Evolutionary conservation across 2,113 vertebrate species (phyloP).

Genomic region (Fulica atra): DNA sequence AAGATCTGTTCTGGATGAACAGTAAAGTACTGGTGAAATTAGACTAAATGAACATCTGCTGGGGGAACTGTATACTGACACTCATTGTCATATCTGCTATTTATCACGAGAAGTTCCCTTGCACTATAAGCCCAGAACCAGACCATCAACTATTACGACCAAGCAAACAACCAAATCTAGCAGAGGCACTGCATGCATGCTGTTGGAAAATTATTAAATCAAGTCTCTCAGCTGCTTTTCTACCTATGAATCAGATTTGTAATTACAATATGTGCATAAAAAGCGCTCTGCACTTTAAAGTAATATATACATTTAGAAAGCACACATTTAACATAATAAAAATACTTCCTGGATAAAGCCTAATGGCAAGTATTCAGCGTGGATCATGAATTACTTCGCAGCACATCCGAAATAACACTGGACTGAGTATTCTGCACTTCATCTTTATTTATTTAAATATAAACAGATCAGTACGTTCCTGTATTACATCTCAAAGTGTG

Average conservation of each 20-base stretch:
- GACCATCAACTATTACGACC: constrained; percentile 20
- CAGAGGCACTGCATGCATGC: neutral
- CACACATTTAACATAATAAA: constrained; percentile 2
- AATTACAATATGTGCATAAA: constrained; percentile 36
- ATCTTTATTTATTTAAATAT: constrained; percentile 23
- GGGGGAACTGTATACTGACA: constrained; percentile 52
- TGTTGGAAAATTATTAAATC: constrained; percentile 12
- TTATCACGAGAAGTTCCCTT: constrained; percentile 21
- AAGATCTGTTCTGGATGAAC: constrained; percentile 69
- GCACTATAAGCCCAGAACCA: neutral
- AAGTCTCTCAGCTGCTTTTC: neutral
- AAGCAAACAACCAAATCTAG: constrained; percentile 9
- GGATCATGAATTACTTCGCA: neutral
- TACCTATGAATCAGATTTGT: constrained; percentile 30
- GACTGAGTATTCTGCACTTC: constrained; percentile 4
- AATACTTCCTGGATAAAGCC: neutral
- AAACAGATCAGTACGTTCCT: constrained; percentile 1
- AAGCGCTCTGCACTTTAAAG: constrained; percentile 6
- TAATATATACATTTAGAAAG: neutral
- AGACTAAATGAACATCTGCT: constrained; percentile 75
- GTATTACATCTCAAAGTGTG: neutral
- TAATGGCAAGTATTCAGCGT: neutral
- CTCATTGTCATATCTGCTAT: constrained; percentile 58
- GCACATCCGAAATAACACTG: neutral
- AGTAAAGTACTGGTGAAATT: constrained; percentile 68